Evolutionary conservation across 2,797 vertebrate genomes (phyloP).

Genomic region (Mus spretus): DNA sequence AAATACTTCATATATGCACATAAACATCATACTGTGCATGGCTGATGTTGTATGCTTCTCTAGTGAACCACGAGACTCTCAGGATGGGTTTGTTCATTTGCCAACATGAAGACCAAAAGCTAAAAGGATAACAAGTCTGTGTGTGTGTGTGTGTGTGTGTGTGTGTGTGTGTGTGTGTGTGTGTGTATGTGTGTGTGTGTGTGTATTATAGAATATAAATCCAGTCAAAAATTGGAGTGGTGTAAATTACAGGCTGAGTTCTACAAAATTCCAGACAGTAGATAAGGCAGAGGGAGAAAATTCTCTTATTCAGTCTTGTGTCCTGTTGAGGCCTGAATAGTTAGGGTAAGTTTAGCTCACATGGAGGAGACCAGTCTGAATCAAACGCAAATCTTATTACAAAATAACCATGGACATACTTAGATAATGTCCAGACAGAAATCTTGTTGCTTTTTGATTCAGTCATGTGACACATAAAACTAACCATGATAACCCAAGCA

Average conservation of each 20-base stretch:
- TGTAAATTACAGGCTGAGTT: neutral
- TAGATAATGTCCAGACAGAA: neutral
- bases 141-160: too few relatives aligned
- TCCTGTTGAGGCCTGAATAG: accelerated
- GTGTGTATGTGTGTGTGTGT: too few relatives aligned
- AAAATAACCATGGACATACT: neutral
- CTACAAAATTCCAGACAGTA: neutral
- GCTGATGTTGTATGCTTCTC: neutral
- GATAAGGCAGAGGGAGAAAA: neutral
- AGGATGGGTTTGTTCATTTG: neutral
- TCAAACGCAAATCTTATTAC: neutral
- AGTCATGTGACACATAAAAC: neutral
- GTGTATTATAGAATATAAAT: neutral
- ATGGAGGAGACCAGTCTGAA: neutral
- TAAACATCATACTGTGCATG: too few relatives aligned
- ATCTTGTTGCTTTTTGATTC: neutral
- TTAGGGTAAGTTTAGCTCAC: too few relatives aligned
- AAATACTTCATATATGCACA: neutral
- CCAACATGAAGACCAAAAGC: neutral
- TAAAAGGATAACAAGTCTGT: too few relatives aligned
- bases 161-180: too few relatives aligned
- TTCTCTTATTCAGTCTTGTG: too few relatives aligned
- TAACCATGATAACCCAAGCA: too few relatives aligned
- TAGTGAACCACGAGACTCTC: neutral
- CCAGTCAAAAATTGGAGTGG: neutral